Conservation (phyloP, 1,140 invertebrate genomes). For the Bombus impatiens region DNA sequence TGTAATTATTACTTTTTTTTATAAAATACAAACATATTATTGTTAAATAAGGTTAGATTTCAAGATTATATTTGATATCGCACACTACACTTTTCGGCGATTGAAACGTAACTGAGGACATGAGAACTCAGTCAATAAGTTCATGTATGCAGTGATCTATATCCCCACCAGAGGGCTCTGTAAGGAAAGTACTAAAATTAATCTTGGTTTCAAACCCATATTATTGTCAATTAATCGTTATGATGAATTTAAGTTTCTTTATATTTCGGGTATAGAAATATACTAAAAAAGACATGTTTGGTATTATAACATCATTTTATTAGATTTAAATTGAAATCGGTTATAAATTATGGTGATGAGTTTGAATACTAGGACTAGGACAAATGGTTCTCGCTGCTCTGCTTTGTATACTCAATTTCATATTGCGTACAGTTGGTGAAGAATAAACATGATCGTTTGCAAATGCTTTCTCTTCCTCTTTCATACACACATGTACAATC, state of each 20-base stretch:
- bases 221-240: too few species aligned
- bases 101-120: too few species aligned
- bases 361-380: constrained; percentile 74
- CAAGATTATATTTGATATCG: neutral
- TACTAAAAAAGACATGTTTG: neutral
- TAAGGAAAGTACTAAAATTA: too few species aligned
- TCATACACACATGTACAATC: constrained; percentile 8
- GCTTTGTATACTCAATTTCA: constrained; percentile 67
- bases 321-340: constrained; percentile 73
- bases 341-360: constrained; percentile 73
- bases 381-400: constrained; percentile 71
- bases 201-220: too few species aligned
- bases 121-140: too few species aligned
- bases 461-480: constrained; percentile 23
- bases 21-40: neutral
- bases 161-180: too few species aligned
- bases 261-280: neutral
- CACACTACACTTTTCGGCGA: too few species aligned
- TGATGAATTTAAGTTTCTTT: neutral
- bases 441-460: constrained; percentile 57
- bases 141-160: too few species aligned
- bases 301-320: constrained; percentile 72
- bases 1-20: neutral
- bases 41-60: neutral
- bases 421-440: constrained; percentile 64